phyloP scores from a whole-genome alignment of 2,113 vertebrate species.

The Hippopotamus amphibius region DNA sequence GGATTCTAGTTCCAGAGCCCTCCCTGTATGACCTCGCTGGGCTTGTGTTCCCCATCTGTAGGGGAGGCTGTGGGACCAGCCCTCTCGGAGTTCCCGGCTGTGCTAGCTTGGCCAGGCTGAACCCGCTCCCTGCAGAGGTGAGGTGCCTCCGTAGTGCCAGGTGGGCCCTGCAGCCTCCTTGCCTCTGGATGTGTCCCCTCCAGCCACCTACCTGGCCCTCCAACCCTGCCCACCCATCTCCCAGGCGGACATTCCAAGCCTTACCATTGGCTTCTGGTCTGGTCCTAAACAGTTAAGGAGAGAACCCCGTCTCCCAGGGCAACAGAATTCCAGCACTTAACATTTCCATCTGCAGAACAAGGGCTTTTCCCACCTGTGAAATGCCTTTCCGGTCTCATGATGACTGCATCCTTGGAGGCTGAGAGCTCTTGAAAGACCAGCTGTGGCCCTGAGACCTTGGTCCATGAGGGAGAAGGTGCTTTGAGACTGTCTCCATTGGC shows the following conservation, averaged over 20 bases:
- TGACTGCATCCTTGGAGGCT: neutral
- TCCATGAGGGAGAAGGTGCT: neutral
- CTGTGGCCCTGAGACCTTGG: neutral
- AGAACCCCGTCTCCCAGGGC: conserved; percentile 49
- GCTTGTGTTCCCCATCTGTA: neutral
- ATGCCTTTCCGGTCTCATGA: neutral
- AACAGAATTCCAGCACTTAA: conserved; percentile 39
- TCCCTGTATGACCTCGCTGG: neutral
- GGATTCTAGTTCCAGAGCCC: neutral
- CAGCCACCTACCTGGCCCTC: neutral
- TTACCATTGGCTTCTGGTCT: neutral
- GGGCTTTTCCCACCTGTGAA: neutral
- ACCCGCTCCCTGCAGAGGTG: neutral
- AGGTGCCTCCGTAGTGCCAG: neutral
- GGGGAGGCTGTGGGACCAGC: neutral
- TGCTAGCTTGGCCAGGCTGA: neutral
- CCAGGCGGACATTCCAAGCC: conserved; percentile 2
- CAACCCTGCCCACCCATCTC: neutral
- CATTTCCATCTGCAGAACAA: neutral
- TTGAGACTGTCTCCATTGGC: neutral
- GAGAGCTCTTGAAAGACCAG: neutral
- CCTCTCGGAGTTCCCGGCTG: neutral
- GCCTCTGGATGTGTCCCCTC: no score
- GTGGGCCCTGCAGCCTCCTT: no score
- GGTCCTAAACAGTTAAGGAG: conserved; percentile 23